These are phyloP conservation scores for Penelope pileata DNA, from an alignment of 2,113 vertebrate genomes.

Conservation along the genomic window DNA sequence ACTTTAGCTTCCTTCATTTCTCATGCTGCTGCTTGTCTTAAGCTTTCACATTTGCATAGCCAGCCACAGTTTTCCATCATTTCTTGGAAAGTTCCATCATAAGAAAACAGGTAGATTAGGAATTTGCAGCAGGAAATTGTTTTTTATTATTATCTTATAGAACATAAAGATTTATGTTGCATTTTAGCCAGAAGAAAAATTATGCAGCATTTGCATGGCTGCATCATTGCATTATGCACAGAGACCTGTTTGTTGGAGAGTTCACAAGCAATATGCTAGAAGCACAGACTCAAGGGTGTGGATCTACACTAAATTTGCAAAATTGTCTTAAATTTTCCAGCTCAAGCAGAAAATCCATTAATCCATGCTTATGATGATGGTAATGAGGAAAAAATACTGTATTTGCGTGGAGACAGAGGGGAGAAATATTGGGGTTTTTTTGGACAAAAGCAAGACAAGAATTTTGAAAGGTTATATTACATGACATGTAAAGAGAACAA, in stretches of 20 bases:
- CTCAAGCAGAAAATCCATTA: constrained; percentile 63
- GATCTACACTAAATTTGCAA: constrained; percentile 63
- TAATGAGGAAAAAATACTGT: constrained; percentile 45
- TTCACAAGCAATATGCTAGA: constrained; percentile 39
- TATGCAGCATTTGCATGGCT: constrained; percentile 41
- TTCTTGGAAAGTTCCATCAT: background rate
- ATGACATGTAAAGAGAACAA: constrained; percentile 30
- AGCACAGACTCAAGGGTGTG: constrained; percentile 35
- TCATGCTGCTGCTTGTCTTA: background rate
- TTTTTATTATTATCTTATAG: background rate
- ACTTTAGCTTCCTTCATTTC: background rate
- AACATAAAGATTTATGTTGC: background rate
- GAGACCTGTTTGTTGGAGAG: constrained; percentile 41
- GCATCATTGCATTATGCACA: constrained; percentile 57
- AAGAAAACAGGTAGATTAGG: background rate
- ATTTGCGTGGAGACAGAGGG: constrained; percentile 19
- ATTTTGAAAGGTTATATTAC: background rate
- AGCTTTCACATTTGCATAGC: background rate
- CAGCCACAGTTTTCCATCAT: background rate
- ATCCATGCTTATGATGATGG: constrained; percentile 46
- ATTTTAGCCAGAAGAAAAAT: constrained; percentile 45
- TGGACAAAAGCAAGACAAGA: constrained; percentile 20
- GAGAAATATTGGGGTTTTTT: constrained; percentile 14
- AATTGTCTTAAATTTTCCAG: constrained; percentile 70
- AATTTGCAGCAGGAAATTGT: background rate